Base-by-base conservation (phyloP, 1,140 invertebrate species). In the Bathynomus jamesi region DNA sequence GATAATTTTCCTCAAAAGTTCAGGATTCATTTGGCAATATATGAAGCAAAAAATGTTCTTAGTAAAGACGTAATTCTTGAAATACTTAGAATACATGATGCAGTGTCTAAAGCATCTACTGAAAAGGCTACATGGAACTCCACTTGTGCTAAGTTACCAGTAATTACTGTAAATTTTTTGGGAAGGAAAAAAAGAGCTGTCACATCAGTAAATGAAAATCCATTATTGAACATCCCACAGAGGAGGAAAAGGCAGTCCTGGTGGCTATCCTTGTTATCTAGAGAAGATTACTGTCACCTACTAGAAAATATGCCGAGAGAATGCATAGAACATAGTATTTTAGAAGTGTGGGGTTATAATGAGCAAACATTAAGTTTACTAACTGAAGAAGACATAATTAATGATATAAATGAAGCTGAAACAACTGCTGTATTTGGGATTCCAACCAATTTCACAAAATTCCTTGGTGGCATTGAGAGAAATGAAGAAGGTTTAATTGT, bases 31-130 rank as follows among this genome's bases (percentile, higher is more conserved):
- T 84, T 80, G 62, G 80, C 88, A 11, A 83, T 90, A 72, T 80
- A 90, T 31, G 86, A 85, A 27, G 87, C 87, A 28, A 84, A 89
- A 28, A 85, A 91, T 84, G 85, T 91, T 29, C 81, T 91, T 32
- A 83, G 86, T 61, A 86, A 87, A 21, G 71, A 85, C 74, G 83
- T 82, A 64, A 78, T 87, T 31, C 75, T 81, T 69, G 79, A 82
- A 79, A 84, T 86, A 72, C 62, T 77, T 10, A 61, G 46, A 27
- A 64, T 74, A 7, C 72, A 74, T 64, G 72, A 77, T 40, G 67
- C 32, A 30, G 72, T 77, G n/a, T 28, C 40, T 11, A 72, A 65
- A 32, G 64, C 70, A 25, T 31, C 67, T 25, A 72, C 72, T 40
- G 27, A 27, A 4, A 61, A 70, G 24, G 63, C 62, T 32, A 62